phyloP scores from a whole-genome alignment of 2,797 vertebrate genomes.

The Phoebastria nigripes region DNA sequence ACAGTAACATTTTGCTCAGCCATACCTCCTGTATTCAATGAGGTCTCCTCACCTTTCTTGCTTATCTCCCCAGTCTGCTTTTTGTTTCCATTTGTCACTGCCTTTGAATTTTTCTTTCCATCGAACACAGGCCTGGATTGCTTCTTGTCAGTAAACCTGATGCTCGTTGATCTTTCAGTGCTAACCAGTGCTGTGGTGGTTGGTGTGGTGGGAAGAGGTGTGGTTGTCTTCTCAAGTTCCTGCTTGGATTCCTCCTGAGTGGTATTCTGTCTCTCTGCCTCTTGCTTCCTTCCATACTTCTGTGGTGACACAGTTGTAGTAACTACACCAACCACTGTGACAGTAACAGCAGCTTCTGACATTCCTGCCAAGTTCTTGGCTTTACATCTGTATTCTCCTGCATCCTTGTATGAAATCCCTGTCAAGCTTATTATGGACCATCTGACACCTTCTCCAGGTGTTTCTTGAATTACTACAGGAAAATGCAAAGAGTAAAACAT shows the following conservation, averaged over 20 bases:
- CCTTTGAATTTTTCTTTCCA: constrained; percentile 59
- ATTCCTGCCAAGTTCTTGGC: constrained; percentile 91
- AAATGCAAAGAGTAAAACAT: not conserved
- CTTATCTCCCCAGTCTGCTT: constrained; percentile 70
- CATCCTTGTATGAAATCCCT: constrained; percentile 84
- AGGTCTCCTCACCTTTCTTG: constrained; percentile 43
- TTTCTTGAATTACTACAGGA: constrained; percentile 89
- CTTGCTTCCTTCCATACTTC: constrained; percentile 54
- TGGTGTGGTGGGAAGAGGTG: not conserved
- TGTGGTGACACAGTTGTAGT: constrained; percentile 72
- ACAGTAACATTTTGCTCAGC: constrained; percentile 66
- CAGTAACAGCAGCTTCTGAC: constrained; percentile 83
- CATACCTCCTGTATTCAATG: not conserved
- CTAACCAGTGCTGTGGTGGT: not conserved
- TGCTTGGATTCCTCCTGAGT: constrained; percentile 40
- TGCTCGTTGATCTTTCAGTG: constrained; percentile 3
- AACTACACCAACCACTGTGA: constrained; percentile 81
- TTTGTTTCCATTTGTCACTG: constrained; percentile 31
- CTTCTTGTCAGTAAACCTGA: constrained; percentile 24
- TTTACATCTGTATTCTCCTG: constrained; percentile 91
- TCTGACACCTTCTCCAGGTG: constrained; percentile 87
- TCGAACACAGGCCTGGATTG: constrained; percentile 23
- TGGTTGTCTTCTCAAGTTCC: not conserved
- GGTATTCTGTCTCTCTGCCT: constrained; percentile 13
- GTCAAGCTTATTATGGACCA: constrained; percentile 96